These are phyloP conservation scores for Myotis myotis DNA, from an alignment of 2,797 vertebrate genomes.

Conservation along the genomic window DNA sequence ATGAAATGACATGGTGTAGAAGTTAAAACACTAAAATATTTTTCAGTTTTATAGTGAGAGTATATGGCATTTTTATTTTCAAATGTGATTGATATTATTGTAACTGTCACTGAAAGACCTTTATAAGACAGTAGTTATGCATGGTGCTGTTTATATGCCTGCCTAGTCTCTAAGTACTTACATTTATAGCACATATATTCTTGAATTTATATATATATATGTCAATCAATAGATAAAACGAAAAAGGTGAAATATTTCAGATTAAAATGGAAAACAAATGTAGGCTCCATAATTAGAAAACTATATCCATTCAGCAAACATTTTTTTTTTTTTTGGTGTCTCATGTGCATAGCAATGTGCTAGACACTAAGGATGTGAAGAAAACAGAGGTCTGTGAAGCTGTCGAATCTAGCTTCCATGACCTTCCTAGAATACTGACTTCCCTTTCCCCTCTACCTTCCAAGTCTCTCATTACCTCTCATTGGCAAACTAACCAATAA, in stretches of 20 bases:
- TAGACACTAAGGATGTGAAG: neutral
- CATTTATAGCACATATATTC: neutral
- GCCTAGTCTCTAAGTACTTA: neutral
- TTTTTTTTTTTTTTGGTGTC: neutral
- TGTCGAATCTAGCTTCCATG: neutral
- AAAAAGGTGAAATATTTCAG: neutral
- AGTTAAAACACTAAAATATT: neutral
- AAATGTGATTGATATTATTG: neutral
- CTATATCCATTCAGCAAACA: neutral
- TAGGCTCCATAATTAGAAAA: neutral
- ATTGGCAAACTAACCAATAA: neutral
- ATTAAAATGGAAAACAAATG: conserved; percentile 4
- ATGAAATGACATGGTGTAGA: neutral
- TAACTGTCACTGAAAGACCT: neutral
- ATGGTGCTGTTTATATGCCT: neutral
- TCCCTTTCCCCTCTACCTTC: neutral
- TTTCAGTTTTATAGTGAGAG: neutral
- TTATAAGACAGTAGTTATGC: neutral
- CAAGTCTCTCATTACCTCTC: neutral
- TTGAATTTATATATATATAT: neutral
- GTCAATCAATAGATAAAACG: neutral
- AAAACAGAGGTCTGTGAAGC: neutral
- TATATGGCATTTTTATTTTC: conserved; percentile 46
- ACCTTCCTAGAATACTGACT: neutral
- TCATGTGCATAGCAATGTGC: neutral